Evolutionary conservation across 2,888 invertebrate genomes (phyloP), one percentile per base, ranked within the genome.

Genomic region (Eristalinus sepulchralis): DNA sequence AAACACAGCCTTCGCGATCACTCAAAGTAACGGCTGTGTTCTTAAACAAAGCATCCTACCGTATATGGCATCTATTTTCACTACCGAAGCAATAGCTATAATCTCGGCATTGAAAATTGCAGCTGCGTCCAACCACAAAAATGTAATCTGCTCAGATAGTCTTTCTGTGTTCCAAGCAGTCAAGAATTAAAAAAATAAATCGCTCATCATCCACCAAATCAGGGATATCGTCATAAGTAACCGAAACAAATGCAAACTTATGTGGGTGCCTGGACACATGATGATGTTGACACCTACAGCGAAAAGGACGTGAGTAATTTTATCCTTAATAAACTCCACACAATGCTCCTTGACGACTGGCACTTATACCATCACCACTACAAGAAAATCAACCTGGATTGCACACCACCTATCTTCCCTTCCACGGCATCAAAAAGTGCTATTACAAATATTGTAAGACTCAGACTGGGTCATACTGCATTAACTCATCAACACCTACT

Each of bases 31-130:
- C 47, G 47, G 71, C 17, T 59, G 17, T 11, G 39, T 39, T n/a
- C 27, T 71, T 24, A 71, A 39, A 39, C 39, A 71, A 27, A 60
- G 39, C 5, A 71, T 59, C 71, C 39, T 59, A 36, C 60, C 39
- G 24, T 24, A 60, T 60, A 60, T 71, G 11, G 71, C 39, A 27
- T 60, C 34, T 39, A 57, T 70, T 9, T 70, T 13, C 20, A 70
- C 57, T 0, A 31, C 66, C 6, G 53, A 66, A 27, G 53, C 31
- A n/a, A 2, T 31, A 34, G 34, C 34, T 1, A 62, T 57, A 57
- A 10, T 57, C 10, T 20, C 20, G 22, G 57, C 57, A 10, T 33
- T 34, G 17, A 62, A 62, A 34, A 62, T 34, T 34, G 34, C 10
- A 9, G 10, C 6, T 10, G 10, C 8, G 10, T 34, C 9, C 10